These are phyloP conservation scores for Lathronympha strigana DNA, from an alignment of 2,888 invertebrate genomes.

Conservation along the genomic window DNA sequence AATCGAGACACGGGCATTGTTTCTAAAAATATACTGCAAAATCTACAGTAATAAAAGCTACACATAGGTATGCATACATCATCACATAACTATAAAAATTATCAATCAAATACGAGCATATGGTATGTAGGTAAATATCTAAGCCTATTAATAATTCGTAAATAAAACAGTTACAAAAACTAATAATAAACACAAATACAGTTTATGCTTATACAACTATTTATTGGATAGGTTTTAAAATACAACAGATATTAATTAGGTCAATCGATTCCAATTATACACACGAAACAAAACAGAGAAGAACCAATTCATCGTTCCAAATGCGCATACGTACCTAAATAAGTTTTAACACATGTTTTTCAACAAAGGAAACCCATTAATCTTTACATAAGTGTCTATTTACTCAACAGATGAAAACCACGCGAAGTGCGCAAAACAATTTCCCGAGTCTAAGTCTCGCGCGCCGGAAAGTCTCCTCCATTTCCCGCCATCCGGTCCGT, in stretches of 20 bases:
- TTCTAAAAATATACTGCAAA: too few relatives aligned
- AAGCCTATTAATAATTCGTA: too few relatives aligned
- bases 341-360: conserved; percentile 17
- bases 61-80: too few relatives aligned
- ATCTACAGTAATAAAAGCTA: too few relatives aligned
- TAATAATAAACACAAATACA: neutral
- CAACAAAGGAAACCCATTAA: conserved; percentile 3
- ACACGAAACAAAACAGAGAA: conserved; percentile 23
- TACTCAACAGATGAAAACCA: conserved; percentile 54
- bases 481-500: conserved; percentile 81
- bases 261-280: conserved; percentile 10
- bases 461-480: conserved; percentile 76
- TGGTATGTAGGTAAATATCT: too few relatives aligned
- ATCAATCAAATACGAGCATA: too few relatives aligned
- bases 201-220: neutral
- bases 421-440: conserved; percentile 73
- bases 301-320: conserved; percentile 11
- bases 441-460: conserved; percentile 74
- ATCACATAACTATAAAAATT: too few relatives aligned
- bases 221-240: neutral
- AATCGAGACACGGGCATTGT: too few relatives aligned
- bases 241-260: neutral
- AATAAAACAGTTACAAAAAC: too few relatives aligned
- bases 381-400: conserved; percentile 15
- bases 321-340: neutral